These are phyloP conservation scores for Drosophila helvetica DNA, from an alignment of 2,888 invertebrate species.

Conservation along the genomic window DNA sequence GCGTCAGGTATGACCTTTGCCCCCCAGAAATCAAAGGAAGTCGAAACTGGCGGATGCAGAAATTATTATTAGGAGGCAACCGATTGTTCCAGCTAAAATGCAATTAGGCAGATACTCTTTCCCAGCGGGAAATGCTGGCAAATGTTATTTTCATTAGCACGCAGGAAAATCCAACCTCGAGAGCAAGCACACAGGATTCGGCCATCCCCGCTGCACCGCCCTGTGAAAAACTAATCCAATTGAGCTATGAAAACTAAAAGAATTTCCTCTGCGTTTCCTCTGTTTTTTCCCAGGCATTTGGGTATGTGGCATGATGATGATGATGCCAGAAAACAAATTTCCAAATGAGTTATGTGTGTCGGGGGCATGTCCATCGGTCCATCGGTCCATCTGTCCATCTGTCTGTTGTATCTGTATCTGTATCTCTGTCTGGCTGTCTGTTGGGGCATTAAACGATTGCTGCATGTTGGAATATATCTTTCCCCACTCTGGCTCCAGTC, in stretches of 20 bases:
- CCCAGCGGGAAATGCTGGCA: constrained; percentile 8
- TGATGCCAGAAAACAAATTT: constrained; percentile 17
- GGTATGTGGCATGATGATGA: not conserved
- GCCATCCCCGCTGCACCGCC: not conserved
- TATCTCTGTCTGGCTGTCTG: constrained; percentile 23
- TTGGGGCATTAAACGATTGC: constrained; percentile 69
- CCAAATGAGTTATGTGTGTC: constrained; percentile 34
- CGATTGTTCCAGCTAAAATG: constrained; percentile 68
- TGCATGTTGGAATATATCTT: constrained; percentile 65
- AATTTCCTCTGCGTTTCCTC: constrained; percentile 19
- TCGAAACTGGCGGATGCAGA: not conserved
- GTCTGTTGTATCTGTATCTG: not conserved
- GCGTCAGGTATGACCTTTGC: not conserved
- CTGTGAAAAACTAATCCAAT: not conserved
- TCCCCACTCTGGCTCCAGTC: constrained; percentile 16
- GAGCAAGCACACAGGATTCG: not conserved
- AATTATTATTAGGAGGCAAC: not conserved
- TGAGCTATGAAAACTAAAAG: constrained; percentile 13
- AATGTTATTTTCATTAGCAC: constrained; percentile 28
- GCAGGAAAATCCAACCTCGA: not conserved
- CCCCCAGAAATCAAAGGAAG: not conserved
- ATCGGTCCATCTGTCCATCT: not conserved
- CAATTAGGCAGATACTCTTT: constrained; percentile 51
- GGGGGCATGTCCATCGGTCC: not conserved
- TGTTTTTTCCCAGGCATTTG: constrained; percentile 16